Evolutionary conservation across 2,888 invertebrate genomes (phyloP).

Genomic region (Volucella inflata): DNA sequence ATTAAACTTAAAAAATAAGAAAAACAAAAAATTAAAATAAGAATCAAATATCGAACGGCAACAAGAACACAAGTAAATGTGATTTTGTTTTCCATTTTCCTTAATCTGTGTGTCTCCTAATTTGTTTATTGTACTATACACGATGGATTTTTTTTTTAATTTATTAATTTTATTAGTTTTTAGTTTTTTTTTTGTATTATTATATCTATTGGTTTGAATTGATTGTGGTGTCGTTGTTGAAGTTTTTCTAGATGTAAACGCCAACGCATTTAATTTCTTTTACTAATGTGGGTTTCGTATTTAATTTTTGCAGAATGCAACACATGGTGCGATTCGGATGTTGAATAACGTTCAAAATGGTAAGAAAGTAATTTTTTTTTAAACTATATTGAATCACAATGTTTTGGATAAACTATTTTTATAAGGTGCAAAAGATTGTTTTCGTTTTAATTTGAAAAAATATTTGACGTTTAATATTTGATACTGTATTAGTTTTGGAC

Average conservation of each 20-base stretch:
- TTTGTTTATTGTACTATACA: slow-evolving; percentile 70
- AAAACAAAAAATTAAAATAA: no score
- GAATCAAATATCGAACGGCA: slow-evolving; percentile 27
- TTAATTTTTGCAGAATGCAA: slow-evolving; percentile 84
- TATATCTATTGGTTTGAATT: neutral
- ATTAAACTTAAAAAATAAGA: slow-evolving; percentile 30
- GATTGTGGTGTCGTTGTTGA: slow-evolving; percentile 37
- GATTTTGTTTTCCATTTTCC: slow-evolving; percentile 39
- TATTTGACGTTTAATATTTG: no score
- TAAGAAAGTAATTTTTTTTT: slow-evolving; percentile 62
- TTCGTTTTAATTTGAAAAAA: no score
- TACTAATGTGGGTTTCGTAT: slow-evolving; percentile 68
- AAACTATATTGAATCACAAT: neutral
- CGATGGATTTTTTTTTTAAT: slow-evolving; percentile 52
- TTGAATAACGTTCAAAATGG: slow-evolving; percentile 78
- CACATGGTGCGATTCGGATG: slow-evolving; percentile 83
- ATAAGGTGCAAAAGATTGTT: neutral
- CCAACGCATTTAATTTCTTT: neutral
- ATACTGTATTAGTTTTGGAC: no score
- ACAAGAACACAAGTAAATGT: slow-evolving; percentile 35
- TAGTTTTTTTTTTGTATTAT: slow-evolving; percentile 38
- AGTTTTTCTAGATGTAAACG: slow-evolving; percentile 40
- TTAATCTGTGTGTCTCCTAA: slow-evolving; percentile 65
- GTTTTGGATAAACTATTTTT: neutral
- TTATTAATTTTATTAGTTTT: slow-evolving; percentile 49